phyloP scores from a whole-genome alignment of 2,113 vertebrate genomes.

The Zosterops borbonicus region DNA sequence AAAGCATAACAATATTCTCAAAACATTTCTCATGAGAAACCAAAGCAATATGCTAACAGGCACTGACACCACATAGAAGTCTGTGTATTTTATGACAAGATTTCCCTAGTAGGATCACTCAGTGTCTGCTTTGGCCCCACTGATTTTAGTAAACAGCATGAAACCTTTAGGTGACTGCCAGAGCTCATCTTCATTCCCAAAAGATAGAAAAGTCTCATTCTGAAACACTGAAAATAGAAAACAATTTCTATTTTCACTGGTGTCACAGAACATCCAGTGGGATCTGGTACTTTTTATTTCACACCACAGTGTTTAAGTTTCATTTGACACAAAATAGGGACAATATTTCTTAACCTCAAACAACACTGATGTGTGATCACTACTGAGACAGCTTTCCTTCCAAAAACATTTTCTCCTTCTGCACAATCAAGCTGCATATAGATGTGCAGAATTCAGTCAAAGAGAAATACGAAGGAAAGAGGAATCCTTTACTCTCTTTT shows the following conservation, averaged over 20 bases:
- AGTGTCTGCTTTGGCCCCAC: neutral
- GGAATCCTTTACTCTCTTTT: neutral
- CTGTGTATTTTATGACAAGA: neutral
- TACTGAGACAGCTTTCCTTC: neutral
- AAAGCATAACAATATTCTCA: neutral
- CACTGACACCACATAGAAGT: neutral
- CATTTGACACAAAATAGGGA: neutral
- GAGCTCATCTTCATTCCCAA: neutral
- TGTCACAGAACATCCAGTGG: neutral
- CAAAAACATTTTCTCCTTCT: neutral
- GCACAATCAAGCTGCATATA: neutral
- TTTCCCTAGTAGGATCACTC: neutral
- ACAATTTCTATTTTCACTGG: neutral
- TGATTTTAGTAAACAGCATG: neutral
- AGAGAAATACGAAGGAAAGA: neutral
- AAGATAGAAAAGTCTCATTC: neutral
- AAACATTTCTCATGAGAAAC: neutral
- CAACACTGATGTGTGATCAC: rapidly evolving
- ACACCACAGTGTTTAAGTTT: neutral
- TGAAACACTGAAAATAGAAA: neutral
- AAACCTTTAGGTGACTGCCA: neutral
- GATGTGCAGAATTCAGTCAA: neutral
- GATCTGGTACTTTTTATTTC: neutral
- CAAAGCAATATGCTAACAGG: neutral
- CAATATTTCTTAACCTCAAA: neutral